phyloP scores from a whole-genome alignment of 2,797 vertebrate genomes.

The Hypotaenidia philippensis region DNA sequence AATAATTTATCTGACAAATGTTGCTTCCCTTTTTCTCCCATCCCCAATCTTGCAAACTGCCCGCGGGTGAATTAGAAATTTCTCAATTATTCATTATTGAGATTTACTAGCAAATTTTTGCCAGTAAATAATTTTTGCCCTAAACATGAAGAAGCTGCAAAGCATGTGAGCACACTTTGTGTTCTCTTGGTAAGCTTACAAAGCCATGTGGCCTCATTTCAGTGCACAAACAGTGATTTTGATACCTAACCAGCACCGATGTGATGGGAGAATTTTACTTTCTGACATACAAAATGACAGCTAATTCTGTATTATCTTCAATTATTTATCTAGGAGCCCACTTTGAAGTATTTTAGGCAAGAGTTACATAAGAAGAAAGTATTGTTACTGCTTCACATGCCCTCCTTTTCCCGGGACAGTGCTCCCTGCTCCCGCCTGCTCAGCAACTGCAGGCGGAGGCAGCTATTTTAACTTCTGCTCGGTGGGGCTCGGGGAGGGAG shows the following conservation, averaged over 20 bases:
- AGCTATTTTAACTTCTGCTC: neutral
- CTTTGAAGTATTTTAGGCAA: conserved; percentile 65
- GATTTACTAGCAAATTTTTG: neutral
- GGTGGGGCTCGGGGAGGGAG: neutral
- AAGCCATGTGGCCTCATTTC: neutral
- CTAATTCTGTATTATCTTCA: conserved; percentile 41
- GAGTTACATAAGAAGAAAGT: conserved; percentile 59
- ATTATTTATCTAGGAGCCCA: conserved; percentile 62
- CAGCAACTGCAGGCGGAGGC: neutral
- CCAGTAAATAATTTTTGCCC: neutral
- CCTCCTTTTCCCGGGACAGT: conserved; percentile 25
- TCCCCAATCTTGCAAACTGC: neutral
- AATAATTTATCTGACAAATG: conserved; percentile 63
- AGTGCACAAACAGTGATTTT: neutral
- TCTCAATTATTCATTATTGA: conserved; percentile 21
- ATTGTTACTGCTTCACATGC: conserved; percentile 38
- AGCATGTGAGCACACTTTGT: neutral
- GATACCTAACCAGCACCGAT: neutral
- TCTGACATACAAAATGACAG: conserved; percentile 40
- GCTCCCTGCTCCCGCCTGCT: neutral
- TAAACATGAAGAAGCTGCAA: neutral
- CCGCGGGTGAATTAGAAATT: neutral
- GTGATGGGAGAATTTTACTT: neutral
- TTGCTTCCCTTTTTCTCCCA: neutral
- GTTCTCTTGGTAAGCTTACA: neutral